Percentiles rank a stretch among this genome's conserved stretches.
These are phyloP conservation scores for Nasonia oneida DNA, from an alignment of 2,888 invertebrate genomes.

Conservation along the genomic window DNA sequence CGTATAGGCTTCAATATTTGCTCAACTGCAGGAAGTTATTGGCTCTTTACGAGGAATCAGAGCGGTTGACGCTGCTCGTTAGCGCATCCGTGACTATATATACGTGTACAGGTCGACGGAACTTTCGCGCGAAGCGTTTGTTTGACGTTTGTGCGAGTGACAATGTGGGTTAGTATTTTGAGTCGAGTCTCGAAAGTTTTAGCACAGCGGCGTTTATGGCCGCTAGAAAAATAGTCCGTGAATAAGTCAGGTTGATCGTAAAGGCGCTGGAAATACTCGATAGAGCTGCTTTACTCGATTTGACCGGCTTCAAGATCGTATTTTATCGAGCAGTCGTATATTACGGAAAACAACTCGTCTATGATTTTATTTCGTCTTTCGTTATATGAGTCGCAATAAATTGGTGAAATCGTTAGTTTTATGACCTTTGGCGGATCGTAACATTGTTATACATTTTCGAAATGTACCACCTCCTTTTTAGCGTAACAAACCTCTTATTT, in stretches of 20 bases:
- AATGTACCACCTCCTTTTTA: too few relatives aligned
- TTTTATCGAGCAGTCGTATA: not conserved
- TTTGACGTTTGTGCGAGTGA: not conserved
- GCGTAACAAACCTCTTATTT: too few relatives aligned
- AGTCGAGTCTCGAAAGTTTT: not conserved
- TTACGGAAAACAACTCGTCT: slow-evolving; percentile 2
- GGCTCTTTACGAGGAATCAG: slow-evolving; percentile 43
- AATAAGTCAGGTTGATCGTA: not conserved
- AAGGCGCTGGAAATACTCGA: not conserved
- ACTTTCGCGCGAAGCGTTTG: not conserved
- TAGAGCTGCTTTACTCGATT: slow-evolving; percentile 4
- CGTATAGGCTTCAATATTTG: slow-evolving; percentile 21
- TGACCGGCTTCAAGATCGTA: not conserved
- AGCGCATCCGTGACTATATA: not conserved
- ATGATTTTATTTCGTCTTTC: not conserved
- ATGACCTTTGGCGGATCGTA: not conserved
- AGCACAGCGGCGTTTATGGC: not conserved
- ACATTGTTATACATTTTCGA: not conserved
- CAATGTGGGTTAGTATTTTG: not conserved
- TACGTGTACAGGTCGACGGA: slow-evolving; percentile 11
- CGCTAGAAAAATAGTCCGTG: not conserved
- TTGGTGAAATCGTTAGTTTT: slow-evolving; percentile 18
- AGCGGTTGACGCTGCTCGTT: slow-evolving; percentile 24
- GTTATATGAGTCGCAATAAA: not conserved
- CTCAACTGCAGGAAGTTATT: slow-evolving; percentile 36